Conservation (phyloP, 2,888 invertebrate species). For the Trichogramma dendrolimi region DNA sequence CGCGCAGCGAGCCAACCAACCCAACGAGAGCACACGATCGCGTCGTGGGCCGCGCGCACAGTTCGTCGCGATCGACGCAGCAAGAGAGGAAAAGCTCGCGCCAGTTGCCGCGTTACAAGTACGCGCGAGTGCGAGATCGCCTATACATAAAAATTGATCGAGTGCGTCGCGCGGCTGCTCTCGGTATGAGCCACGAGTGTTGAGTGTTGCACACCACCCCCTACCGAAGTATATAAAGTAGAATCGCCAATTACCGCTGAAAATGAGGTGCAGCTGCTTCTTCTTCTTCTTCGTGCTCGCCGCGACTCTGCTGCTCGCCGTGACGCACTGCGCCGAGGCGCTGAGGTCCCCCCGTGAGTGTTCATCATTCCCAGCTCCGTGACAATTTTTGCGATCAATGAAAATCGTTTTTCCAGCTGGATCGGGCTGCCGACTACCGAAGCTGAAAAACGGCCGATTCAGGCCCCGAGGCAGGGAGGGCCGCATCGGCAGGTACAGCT, state of each 20-base stretch:
- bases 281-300: slow-evolving; percentile 11
- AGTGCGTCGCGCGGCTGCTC: no score
- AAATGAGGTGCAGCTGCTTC: slow-evolving; percentile 11
- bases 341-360: slow-evolving; percentile 18
- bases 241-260: slow-evolving; percentile 13
- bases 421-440: slow-evolving; percentile 47
- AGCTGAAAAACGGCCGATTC: slow-evolving; percentile 55
- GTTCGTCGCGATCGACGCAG: no score
- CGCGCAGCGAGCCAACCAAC: slow-evolving; percentile 23
- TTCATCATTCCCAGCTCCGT: no score
- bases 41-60: no score
- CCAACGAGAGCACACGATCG: background rate
- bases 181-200: no score
- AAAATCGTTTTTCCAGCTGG: background rate
- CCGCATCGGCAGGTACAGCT: slow-evolving; percentile 60
- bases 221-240: slow-evolving; percentile 27
- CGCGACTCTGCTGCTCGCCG: background rate
- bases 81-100: no score
- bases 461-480: slow-evolving; percentile 52
- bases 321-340: slow-evolving; percentile 9
- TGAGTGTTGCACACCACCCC: background rate
- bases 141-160: no score
- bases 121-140: no score
- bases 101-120: no score
- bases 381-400: no score